Evolutionary conservation across 2,797 vertebrate genomes (phyloP), one percentile per base, ranked within the genome.

Genomic region (Periophthalmus magnuspinnatus): DNA sequence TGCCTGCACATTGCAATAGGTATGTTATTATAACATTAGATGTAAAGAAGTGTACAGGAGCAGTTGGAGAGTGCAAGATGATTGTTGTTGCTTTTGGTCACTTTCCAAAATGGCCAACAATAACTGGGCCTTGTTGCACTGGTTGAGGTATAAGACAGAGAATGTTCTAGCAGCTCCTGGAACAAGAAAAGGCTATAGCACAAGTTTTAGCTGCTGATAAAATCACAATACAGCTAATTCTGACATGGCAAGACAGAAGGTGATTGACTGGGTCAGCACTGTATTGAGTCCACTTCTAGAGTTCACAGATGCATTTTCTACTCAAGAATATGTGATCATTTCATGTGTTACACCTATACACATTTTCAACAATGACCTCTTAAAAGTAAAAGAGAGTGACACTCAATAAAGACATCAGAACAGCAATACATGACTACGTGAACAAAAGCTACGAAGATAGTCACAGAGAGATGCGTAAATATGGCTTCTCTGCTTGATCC

Each of bases 201-300:
- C 55, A 57, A 22, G 55, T 57, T 57, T 57, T 57, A 14, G 55
- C 24, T 24, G 55, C 55, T 5, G 55, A 57, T 32, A 57, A 57
- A 57, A 57, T 55, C 22, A 57, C 24, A 57, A 57, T 13, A 1
- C 22, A 57, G 5, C 55, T 28, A 5, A 28, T 28, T 2, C 28
- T 56, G 22, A 24, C 55, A 56, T 24, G 55, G 55, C 55, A 56
- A 24, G 55, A 57, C 21, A 2, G 14, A 56, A 13, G 55, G 21
- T 57, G 22, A 22, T 32, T 28, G 52, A 21, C 1, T 55, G n/a
- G 2, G 22, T 32, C 55, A 57, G 55, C 22, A 57, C 10, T 57
- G 10, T 55, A 14, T 32, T 57, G 11, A 32, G 22, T 32, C 55
- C 22, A 2, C 55, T 57, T 28, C 5, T 57, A 14, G 9, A 57